phyloP scores from a whole-genome alignment of 2,797 vertebrate species.

The Leptodactylus fallax region DNA sequence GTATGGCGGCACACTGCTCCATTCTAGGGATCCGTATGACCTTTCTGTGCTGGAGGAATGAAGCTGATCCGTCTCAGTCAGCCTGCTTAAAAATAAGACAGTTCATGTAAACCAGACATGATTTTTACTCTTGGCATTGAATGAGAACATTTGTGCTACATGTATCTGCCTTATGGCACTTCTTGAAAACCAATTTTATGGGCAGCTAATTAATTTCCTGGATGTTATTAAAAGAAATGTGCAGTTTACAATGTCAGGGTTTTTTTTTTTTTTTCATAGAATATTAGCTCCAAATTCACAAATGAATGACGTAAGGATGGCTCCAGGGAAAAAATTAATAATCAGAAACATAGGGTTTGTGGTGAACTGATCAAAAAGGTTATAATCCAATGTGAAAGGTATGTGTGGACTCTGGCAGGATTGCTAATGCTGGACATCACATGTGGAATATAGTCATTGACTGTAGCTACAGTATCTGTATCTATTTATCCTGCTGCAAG shows the following conservation, averaged over 20 bases:
- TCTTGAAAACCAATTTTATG: conserved; percentile 32
- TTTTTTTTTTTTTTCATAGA: background rate
- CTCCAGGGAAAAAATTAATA: background rate
- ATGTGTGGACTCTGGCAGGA: background rate
- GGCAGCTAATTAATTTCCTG: conserved; percentile 46
- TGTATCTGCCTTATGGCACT: conserved; percentile 24
- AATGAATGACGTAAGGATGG: conserved; percentile 37
- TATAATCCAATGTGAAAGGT: conserved; percentile 13
- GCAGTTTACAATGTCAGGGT: background rate
- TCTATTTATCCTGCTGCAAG: background rate
- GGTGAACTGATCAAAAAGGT: conserved; percentile 2
- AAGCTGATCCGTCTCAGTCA: no score
- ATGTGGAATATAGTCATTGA: background rate
- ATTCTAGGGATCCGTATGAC: no score
- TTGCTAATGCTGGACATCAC: background rate
- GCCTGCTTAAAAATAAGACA: background rate
- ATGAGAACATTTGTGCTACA: conserved; percentile 32
- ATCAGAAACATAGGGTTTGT: background rate
- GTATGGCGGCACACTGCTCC: background rate
- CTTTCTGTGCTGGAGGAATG: no score
- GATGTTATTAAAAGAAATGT: conserved; percentile 23
- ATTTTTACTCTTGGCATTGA: conserved; percentile 22
- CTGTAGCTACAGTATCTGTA: background rate
- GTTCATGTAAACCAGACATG: background rate
- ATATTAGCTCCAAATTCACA: conserved; percentile 6